Evolutionary conservation across 2,797 vertebrate genomes (phyloP).

Genomic region (Leuciscus waleckii): DNA sequence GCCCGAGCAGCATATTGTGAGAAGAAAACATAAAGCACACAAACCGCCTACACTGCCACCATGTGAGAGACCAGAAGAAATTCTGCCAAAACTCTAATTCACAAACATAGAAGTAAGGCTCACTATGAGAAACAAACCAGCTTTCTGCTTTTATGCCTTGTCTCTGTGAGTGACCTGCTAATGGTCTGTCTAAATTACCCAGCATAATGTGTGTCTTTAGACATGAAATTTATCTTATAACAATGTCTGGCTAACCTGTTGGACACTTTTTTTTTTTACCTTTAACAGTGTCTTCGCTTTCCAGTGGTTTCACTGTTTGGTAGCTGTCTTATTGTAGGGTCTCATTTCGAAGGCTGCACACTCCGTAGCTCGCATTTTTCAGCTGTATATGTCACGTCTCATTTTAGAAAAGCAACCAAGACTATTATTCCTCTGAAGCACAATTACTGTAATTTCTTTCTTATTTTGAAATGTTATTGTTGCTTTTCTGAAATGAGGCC

Average conservation of each 20-base stretch:
- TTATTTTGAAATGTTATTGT: background rate
- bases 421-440: background rate
- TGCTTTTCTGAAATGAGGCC: background rate
- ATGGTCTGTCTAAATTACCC: slow-evolving; percentile 2
- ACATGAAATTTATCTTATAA: background rate
- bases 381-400: background rate
- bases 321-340: background rate
- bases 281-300: background rate
- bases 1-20: slow-evolving; percentile 44
- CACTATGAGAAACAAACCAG: background rate
- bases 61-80: slow-evolving; percentile 35
- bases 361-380: background rate
- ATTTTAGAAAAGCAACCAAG: background rate
- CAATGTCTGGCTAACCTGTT: background rate
- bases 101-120: background rate
- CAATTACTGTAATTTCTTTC: background rate
- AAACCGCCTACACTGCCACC: slow-evolving; percentile 44
- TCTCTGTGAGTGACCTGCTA: slow-evolving; percentile 3
- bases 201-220: slow-evolving; percentile 3
- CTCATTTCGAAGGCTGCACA: background rate
- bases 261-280: too few species aligned
- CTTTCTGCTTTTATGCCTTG: background rate
- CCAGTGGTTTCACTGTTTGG: background rate
- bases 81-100: slow-evolving; percentile 36
- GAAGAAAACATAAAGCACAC: slow-evolving; percentile 49